A percentile compares a stretch with the other conserved stretches of the same genome.
These are phyloP conservation scores for Carollia perspicillata DNA, from an alignment of 2,113 vertebrate species.

Conservation along the genomic window DNA sequence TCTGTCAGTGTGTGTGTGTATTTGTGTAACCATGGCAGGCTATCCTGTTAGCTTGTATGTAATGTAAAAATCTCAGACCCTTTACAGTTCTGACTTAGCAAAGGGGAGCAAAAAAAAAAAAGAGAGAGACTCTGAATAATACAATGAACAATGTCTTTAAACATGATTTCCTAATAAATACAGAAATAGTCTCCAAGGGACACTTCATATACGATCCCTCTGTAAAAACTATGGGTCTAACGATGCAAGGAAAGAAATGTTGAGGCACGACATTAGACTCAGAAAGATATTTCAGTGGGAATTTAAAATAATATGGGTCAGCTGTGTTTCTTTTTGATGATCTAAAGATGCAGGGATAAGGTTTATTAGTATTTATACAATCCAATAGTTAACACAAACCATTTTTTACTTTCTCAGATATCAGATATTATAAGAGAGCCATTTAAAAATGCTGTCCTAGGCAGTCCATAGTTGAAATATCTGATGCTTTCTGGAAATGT, in stretches of 20 bases:
- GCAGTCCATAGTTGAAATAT: neutral
- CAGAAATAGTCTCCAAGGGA: slow-evolving; percentile 29
- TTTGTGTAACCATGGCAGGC: neutral
- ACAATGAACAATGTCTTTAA: neutral
- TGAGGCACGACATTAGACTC: neutral
- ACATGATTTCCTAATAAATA: neutral
- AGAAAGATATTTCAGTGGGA: neutral
- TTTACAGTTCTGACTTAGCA: neutral
- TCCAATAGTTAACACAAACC: neutral
- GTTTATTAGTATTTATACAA: neutral
- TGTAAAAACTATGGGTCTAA: neutral
- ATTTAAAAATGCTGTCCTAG: neutral
- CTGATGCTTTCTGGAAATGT: neutral
- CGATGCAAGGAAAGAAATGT: neutral
- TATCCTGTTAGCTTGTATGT: neutral
- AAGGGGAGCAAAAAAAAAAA: neutral
- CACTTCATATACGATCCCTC: neutral
- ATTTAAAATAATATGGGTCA: neutral
- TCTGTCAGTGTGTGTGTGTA: neutral
- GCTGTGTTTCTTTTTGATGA: neutral
- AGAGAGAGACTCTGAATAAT: neutral
- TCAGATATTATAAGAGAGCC: neutral
- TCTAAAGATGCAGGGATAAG: neutral
- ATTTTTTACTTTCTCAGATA: slow-evolving; percentile 13
- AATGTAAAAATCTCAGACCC: neutral